These are phyloP conservation scores for Anabacerthia variegaticeps DNA, from an alignment of 2,797 vertebrate species.

Conservation along the genomic window DNA sequence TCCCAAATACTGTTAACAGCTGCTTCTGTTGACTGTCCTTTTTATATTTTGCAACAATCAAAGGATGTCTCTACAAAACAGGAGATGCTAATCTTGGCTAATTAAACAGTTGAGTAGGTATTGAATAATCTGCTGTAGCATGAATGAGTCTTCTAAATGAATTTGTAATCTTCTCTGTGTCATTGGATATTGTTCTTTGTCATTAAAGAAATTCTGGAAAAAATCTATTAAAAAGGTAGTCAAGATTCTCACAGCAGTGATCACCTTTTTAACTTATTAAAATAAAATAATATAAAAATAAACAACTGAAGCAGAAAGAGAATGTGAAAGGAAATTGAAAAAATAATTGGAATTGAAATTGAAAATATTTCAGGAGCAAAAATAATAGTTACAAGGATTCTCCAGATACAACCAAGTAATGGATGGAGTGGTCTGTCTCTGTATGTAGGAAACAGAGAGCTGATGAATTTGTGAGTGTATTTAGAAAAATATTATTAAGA, in stretches of 20 bases:
- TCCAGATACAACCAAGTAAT: background rate
- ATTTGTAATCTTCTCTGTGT: background rate
- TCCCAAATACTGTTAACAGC: background rate
- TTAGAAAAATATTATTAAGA: background rate
- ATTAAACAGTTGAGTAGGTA: background rate
- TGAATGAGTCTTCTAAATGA: background rate
- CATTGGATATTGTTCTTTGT: background rate
- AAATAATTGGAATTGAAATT: background rate
- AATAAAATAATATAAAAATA: background rate
- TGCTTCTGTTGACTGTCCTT: background rate
- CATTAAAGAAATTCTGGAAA: background rate
- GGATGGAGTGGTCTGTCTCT: background rate
- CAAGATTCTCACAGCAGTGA: background rate
- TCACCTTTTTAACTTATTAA: background rate
- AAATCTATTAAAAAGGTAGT: background rate
- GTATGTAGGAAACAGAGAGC: background rate
- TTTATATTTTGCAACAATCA: background rate
- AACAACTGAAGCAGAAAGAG: background rate
- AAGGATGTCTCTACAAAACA: background rate
- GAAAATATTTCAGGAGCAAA: background rate
- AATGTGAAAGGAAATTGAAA: background rate
- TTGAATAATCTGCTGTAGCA: background rate
- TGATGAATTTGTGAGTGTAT: background rate
- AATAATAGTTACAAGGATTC: background rate
- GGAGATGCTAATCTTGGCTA: background rate